Conservation (phyloP, 2,113 vertebrate genomes). For the Geococcyx californianus region DNA sequence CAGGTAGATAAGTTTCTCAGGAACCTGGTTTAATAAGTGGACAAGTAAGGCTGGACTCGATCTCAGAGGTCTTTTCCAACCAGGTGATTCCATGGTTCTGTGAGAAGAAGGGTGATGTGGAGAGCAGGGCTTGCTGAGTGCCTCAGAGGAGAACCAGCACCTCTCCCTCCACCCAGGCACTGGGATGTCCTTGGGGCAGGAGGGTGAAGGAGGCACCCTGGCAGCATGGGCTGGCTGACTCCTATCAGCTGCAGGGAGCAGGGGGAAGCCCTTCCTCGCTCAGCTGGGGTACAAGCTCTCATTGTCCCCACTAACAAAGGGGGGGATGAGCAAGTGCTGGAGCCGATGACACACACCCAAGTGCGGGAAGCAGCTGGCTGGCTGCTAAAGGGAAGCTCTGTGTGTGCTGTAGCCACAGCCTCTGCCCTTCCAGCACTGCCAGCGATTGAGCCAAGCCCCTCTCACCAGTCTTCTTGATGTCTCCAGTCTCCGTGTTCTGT, state of each 20-base stretch:
- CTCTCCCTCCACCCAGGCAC: accelerated
- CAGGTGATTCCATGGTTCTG: too few species aligned
- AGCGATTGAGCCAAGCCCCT: neutral
- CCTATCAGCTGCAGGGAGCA: neutral
- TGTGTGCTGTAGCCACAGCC: neutral
- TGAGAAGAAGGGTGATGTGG: too few species aligned
- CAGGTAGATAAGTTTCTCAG: too few species aligned
- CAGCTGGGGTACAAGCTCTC: neutral
- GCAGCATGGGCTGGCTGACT: neutral
- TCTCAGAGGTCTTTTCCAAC: too few species aligned
- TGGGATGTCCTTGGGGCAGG: neutral
- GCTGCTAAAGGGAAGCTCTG: slow-evolving; percentile 32
- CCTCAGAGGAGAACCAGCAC: accelerated
- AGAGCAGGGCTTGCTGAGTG: accelerated
- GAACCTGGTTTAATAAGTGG: too few species aligned
- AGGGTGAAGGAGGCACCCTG: accelerated
- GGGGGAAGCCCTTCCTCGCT: neutral
- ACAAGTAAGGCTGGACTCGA: too few species aligned
- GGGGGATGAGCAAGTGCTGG: neutral
- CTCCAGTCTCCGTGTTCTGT: neutral
- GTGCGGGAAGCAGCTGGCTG: slow-evolving; percentile 18
- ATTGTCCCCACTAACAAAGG: slow-evolving; percentile 28
- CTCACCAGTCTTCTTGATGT: neutral
- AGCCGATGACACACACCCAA: slow-evolving; percentile 30
- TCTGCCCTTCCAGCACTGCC: neutral